A percentile compares a stretch with the other conserved stretches of the same genome.
Evolutionary conservation across 1,140 invertebrate species (phyloP).

Genomic region (Ctenoplectra terminalis): DNA sequence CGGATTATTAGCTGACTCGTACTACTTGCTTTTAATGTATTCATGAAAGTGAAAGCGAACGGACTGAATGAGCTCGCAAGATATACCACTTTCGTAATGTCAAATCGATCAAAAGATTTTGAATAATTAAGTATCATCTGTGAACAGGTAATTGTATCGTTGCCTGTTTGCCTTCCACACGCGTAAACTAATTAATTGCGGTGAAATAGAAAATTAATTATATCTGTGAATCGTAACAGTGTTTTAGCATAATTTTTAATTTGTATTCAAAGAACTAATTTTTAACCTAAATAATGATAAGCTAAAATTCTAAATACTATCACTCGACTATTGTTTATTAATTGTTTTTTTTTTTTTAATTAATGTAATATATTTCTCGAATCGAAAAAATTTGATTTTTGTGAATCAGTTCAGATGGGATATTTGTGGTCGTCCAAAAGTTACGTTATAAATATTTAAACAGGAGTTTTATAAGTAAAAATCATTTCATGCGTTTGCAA

Average conservation of each 20-base stretch:
- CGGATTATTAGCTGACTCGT: constrained; percentile 40
- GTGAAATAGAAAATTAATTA: no score
- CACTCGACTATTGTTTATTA: constrained; percentile 17
- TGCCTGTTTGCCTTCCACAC: neutral
- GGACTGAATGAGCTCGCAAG: constrained; percentile 9
- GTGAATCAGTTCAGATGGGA: neutral
- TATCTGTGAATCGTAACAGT: neutral
- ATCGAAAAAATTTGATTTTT: neutral
- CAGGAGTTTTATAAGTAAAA: no score
- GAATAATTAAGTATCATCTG: constrained; percentile 39
- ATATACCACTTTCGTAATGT: constrained; percentile 1
- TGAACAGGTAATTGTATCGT: neutral
- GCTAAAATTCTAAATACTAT: no score
- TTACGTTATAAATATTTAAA: no score
- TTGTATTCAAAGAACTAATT: no score
- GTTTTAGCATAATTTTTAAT: no score
- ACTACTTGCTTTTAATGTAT: constrained; percentile 35
- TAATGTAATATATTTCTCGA: no score
- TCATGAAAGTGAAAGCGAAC: constrained; percentile 41
- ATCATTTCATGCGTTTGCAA: no score
- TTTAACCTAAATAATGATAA: no score
- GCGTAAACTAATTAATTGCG: no score
- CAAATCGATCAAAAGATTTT: constrained; percentile 19
- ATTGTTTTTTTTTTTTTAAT: neutral
- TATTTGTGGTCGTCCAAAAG: neutral